These are phyloP conservation scores for Andrena hattorfiana DNA, from an alignment of 2,888 invertebrate species.

Conservation along the genomic window DNA sequence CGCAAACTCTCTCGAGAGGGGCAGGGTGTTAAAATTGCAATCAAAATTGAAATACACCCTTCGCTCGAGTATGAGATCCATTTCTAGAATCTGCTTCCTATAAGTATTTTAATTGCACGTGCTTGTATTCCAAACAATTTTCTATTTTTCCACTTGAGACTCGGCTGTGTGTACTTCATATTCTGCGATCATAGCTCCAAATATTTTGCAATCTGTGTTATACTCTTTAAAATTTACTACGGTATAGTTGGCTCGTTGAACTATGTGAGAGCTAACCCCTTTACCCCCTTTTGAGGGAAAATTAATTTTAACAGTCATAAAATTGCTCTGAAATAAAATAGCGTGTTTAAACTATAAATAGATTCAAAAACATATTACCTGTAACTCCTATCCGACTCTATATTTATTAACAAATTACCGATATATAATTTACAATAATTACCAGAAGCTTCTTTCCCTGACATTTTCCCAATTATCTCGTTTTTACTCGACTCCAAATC, in stretches of 20 bases:
- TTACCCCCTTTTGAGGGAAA: too few species aligned
- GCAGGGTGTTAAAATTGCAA: slow-evolving; percentile 9
- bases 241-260: too few species aligned
- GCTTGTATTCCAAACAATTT: too few species aligned
- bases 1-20: background rate
- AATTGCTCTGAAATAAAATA: too few species aligned
- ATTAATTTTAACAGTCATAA: too few species aligned
- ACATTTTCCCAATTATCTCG: background rate
- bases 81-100: background rate
- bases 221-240: too few species aligned
- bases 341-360: too few species aligned
- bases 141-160: too few species aligned
- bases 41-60: slow-evolving; percentile 1
- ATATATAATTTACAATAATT: background rate
- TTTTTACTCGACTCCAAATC: background rate
- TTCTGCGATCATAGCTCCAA: too few species aligned
- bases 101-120: background rate
- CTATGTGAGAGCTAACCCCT: too few species aligned
- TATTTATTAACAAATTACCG: background rate
- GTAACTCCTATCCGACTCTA: background rate
- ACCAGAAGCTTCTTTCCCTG: background rate
- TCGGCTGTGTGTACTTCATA: too few species aligned
- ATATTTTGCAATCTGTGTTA: too few species aligned
- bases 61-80: background rate
- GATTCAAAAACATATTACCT: background rate